A percentile compares a stretch with the other conserved stretches of the same genome.
Evolutionary conservation across 92 coral and sea anemone species (phyloP).

Genomic region (Zoanthus gigantus): DNA sequence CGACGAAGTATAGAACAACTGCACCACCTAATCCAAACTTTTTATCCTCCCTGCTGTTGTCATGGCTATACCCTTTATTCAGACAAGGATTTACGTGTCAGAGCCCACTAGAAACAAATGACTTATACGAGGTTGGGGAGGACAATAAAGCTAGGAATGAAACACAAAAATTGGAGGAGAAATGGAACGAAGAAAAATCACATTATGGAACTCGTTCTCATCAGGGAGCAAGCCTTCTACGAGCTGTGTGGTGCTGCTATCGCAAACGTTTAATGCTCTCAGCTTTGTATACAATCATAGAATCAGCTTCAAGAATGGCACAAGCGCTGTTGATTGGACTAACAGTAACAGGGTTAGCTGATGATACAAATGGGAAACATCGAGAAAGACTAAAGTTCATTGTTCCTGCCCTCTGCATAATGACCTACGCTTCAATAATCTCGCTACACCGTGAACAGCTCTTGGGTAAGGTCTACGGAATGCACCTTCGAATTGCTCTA

Average conservation of each 20-base stretch:
- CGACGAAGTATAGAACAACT: constrained; percentile 5
- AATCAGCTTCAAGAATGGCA: constrained; percentile 22
- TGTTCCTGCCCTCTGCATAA: constrained; percentile 29
- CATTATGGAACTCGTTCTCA: neutral
- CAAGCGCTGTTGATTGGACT: constrained; percentile 40
- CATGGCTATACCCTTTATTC: constrained; percentile 39
- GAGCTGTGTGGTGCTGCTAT: constrained; percentile 42
- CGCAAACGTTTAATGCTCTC: constrained; percentile 18
- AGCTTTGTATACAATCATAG: constrained; percentile 37
- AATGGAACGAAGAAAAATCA: constrained; percentile 20
- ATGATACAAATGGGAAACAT: neutral
- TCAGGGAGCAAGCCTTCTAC: neutral
- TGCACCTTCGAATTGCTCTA: constrained; percentile 30
- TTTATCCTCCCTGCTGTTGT: constrained; percentile 14
- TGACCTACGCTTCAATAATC: constrained; percentile 29
- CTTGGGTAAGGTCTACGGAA: constrained; percentile 41
- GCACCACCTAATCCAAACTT: constrained; percentile 22
- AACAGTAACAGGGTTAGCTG: constrained; percentile 37
- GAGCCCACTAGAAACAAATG: constrained; percentile 17
- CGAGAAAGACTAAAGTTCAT: constrained; percentile 29
- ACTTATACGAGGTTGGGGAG: constrained; percentile 14
- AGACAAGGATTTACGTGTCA: constrained; percentile 21
- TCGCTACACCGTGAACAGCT: constrained; percentile 39
- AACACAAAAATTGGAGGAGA: constrained; percentile 20
- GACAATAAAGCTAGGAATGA: constrained; percentile 2